Conservation (phyloP, 1,140 invertebrate genomes). For the Leptoteleia sp. region DNA sequence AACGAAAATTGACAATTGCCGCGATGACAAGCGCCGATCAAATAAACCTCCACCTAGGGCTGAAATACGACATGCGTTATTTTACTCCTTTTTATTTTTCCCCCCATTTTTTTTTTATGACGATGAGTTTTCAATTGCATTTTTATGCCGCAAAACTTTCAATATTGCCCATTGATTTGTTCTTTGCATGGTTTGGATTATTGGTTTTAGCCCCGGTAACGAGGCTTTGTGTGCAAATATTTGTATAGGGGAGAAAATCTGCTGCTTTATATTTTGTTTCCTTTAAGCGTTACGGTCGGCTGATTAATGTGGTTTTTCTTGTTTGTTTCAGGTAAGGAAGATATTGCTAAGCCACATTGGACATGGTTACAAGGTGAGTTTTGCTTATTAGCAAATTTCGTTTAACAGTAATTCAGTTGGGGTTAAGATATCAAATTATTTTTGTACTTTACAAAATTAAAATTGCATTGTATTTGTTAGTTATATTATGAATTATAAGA, state of each 20-base stretch:
- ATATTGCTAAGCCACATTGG: conserved; percentile 81
- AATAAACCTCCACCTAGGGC: conserved; percentile 30
- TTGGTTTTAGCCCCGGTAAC: conserved; percentile 2
- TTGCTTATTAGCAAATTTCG: conserved; percentile 71
- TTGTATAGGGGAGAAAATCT: no score
- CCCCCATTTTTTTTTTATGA: no score
- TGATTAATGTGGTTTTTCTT: no score
- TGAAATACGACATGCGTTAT: background rate
- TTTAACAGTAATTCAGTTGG: conserved; percentile 57
- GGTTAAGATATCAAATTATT: conserved; percentile 8
- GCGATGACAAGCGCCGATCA: conserved; percentile 26
- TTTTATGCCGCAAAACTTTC: background rate
- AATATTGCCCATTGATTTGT: conserved; percentile 22
- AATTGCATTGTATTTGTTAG: background rate
- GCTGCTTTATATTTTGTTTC: no score
- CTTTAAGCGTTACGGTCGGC: no score
- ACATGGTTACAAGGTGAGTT: conserved; percentile 81
- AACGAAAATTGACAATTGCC: conserved; percentile 42
- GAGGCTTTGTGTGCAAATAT: background rate
- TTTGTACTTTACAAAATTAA: conserved; percentile 32
- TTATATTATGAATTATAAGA: background rate
- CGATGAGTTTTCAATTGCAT: conserved; percentile 4
- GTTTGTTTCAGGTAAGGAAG: conserved; percentile 79
- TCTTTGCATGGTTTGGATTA: conserved; percentile 1
- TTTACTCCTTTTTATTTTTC: no score